A percentile compares a stretch with the other conserved stretches of the same genome.
Evolutionary conservation across 1,140 invertebrate genomes (phyloP).

Genomic region (Diploscapter pachys): DNA sequence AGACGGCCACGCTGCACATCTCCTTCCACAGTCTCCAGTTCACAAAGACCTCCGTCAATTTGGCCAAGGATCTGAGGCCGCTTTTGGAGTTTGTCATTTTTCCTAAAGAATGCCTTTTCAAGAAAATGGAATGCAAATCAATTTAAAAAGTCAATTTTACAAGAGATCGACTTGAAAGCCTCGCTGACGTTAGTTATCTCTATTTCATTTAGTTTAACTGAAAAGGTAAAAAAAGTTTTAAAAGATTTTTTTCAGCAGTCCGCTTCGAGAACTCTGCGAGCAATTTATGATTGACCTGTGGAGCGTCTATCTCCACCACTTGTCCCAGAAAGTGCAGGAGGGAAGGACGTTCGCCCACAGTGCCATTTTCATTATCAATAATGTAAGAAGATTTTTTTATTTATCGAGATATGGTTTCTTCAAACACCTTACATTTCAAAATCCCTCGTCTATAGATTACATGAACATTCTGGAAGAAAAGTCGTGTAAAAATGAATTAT

Average conservation of each 20-base stretch:
- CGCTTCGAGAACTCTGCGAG: conserved; percentile 20
- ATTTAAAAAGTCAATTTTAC: too few relatives aligned
- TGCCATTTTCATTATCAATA: conserved; percentile 20
- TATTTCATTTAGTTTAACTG: too few relatives aligned
- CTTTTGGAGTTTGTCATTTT: background rate
- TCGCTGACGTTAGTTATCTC: background rate
- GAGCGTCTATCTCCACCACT: conserved; percentile 22
- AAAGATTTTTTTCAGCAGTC: conserved; percentile 16
- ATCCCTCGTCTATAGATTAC: too few relatives aligned
- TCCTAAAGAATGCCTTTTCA: too few relatives aligned
- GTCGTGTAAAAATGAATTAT: too few relatives aligned
- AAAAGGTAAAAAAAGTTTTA: background rate
- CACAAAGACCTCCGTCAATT: conserved; percentile 23
- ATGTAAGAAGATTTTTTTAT: too few relatives aligned
- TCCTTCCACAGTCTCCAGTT: conserved; percentile 30
- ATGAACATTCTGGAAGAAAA: too few relatives aligned
- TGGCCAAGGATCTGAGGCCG: conserved; percentile 28
- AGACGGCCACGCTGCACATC: conserved; percentile 20
- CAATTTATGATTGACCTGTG: conserved; percentile 16
- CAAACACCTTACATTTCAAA: too few relatives aligned
- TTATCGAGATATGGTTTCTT: too few relatives aligned
- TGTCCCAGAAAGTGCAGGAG: conserved; percentile 16
- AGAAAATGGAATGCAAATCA: too few relatives aligned
- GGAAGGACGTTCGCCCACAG: conserved; percentile 22
- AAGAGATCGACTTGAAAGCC: too few relatives aligned